phyloP scores from a whole-genome alignment of 2,888 invertebrate species.

The Chirona hameri region DNA sequence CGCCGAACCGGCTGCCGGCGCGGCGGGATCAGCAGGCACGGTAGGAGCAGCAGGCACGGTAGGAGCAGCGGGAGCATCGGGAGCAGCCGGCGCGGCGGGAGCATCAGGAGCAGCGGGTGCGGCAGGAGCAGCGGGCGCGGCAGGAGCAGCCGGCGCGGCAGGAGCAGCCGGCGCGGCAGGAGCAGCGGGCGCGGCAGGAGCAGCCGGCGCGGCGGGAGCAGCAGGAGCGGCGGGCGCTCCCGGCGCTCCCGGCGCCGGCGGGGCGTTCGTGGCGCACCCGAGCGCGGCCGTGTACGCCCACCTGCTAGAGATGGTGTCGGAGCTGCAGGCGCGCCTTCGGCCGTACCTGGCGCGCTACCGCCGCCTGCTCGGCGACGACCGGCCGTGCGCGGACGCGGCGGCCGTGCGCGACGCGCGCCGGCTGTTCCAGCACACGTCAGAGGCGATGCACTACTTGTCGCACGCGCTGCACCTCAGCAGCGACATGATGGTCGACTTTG shows the following conservation, averaged over 20 bases:
- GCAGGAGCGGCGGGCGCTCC: neutral
- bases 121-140: constrained; percentile 31
- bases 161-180: constrained; percentile 5
- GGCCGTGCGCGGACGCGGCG: constrained; percentile 48
- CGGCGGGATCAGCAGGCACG: constrained; percentile 29
- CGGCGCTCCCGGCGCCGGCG: neutral
- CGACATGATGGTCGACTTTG: constrained; percentile 72
- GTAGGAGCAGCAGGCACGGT: too few relatives aligned
- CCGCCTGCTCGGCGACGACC: constrained; percentile 61
- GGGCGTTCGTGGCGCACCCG: constrained; percentile 22
- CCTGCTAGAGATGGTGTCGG: constrained; percentile 32
- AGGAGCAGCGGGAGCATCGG: too few relatives aligned
- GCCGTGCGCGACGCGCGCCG: constrained; percentile 54
- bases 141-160: neutral
- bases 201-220: constrained; percentile 30
- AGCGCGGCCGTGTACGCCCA: constrained; percentile 29
- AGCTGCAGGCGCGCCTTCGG: constrained; percentile 57
- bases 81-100: too few relatives aligned
- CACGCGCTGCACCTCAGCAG: constrained; percentile 87
- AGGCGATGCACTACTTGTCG: constrained; percentile 76
- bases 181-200: neutral
- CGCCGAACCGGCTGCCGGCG: constrained; percentile 22
- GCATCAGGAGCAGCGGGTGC: too few relatives aligned
- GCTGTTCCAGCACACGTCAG: constrained; percentile 68
- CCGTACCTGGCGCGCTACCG: constrained; percentile 64